Evolutionary conservation across 2,888 invertebrate species (phyloP), one percentile per base, ranked within the genome.

Genomic region (Hecatera dysodea): DNA sequence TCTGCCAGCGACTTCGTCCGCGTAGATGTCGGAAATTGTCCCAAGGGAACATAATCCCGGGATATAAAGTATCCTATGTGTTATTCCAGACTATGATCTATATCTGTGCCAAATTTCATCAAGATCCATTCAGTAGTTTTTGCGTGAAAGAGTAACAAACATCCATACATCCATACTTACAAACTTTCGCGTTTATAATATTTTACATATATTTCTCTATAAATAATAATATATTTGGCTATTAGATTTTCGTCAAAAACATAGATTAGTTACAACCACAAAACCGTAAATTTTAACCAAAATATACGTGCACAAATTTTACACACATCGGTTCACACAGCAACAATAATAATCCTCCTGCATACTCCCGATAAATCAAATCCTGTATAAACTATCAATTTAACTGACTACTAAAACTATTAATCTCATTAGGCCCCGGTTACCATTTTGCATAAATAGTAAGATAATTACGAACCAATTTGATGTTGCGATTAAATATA

Each of bases 361-460:
- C 48, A 44, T 22, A 27, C 29, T 72, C 15, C 39, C 53, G 67
- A 73, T 82, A 76, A 82, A 84, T 84, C 80, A 78, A 81, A 75
- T 75, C 60, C 48, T 48, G 52, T 75, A 53, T 76, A 57, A 68
- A 77, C 78, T 82, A 71, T 75, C 66, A 79, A 82, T 84, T 78
- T 65, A 75, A 82, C 65, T 62, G 71, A 33, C 59, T 9, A 42
- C 81, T 70, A 81, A 84, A 79, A 73, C 81, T 65, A 81, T 77
- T 84, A 77, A 81, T 81, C 75, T 75, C 74, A 79, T 81, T 84
- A 81, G 52, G 64, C 65, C 60, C 50, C 39, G 62, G 53, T 27
- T 42, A 66, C 44, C 72, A 80, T 80, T 85, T 81, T 82, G 66
- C 79, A 82, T 82, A 36, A 57, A 66, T 81, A 67, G 78, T 75